Percentiles rank a stretch among this genome's conserved stretches.
Conservation (phyloP, 2,888 invertebrate species). For the Augiades crinisus region DNA sequence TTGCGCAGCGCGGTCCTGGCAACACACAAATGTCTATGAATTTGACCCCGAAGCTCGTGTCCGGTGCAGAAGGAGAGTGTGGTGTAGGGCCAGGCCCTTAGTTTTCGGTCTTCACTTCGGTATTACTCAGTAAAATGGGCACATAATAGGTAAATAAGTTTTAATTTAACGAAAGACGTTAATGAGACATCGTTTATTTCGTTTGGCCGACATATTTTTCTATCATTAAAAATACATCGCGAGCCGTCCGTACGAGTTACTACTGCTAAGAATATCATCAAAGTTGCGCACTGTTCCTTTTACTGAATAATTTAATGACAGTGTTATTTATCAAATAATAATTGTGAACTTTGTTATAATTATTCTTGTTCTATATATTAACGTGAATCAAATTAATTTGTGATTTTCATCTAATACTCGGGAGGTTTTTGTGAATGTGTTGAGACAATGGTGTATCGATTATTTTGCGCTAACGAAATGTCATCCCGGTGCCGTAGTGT, state of each 20-base stretch:
- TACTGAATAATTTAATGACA: conserved; percentile 59
- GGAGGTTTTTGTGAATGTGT: conserved; percentile 71
- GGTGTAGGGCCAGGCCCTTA: conserved; percentile 79
- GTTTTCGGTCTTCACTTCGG: conserved; percentile 72
- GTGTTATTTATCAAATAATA: conserved; percentile 49
- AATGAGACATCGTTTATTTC: conserved; percentile 26
- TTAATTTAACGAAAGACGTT: conserved; percentile 40
- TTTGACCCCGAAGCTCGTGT: conserved; percentile 82
- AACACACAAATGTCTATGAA: conserved; percentile 77
- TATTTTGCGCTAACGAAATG: conserved; percentile 80
- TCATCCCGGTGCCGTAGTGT: conserved; percentile 78
- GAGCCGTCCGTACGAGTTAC: conserved; percentile 53
- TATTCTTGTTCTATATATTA: conserved; percentile 29
- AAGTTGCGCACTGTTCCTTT: conserved; percentile 70
- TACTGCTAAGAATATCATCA: conserved; percentile 76
- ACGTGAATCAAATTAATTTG: conserved; percentile 40
- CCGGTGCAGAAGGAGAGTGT: conserved; percentile 75
- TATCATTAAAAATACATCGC: conserved; percentile 61
- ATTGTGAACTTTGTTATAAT: conserved; percentile 25
- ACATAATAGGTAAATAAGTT: conserved; percentile 77
- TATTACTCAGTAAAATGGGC: conserved; percentile 78
- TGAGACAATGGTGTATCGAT: conserved; percentile 81
- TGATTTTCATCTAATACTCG: conserved; percentile 43
- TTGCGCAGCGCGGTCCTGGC: conserved; percentile 42
- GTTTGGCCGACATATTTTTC: conserved; percentile 30